These are phyloP conservation scores for Meloidogyne chitwoodi DNA, from an alignment of 1,140 invertebrate species.

Conservation along the genomic window DNA sequence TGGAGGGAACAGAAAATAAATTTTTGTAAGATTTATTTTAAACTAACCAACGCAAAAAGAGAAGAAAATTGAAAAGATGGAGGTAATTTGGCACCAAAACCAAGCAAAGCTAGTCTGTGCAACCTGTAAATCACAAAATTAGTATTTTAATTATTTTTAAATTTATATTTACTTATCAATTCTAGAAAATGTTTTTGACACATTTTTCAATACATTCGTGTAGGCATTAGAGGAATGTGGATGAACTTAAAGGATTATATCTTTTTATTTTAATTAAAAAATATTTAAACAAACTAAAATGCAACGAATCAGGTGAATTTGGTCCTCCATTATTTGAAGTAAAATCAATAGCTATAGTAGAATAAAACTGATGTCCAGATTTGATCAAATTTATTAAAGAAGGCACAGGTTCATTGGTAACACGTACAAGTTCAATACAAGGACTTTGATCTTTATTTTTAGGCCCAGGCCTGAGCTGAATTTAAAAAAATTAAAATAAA, in stretches of 20 bases:
- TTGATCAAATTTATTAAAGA: slow-evolving; percentile 17
- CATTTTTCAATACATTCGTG: slow-evolving; percentile 19
- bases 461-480: slow-evolving; percentile 23
- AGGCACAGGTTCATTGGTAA: slow-evolving; percentile 20
- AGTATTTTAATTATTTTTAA: background rate
- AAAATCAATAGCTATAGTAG: slow-evolving; percentile 45
- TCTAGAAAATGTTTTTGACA: slow-evolving; percentile 23
- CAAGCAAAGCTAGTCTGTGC: slow-evolving; percentile 38
- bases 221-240: slow-evolving; percentile 38
- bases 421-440: slow-evolving; percentile 38
- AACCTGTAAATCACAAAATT: slow-evolving; percentile 31
- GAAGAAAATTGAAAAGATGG: slow-evolving; percentile 43
- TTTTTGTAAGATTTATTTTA: background rate
- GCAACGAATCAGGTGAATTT: slow-evolving; percentile 39
- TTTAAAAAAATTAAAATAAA: slow-evolving; percentile 17
- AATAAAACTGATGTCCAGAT: slow-evolving; percentile 35
- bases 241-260: slow-evolving; percentile 23
- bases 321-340: slow-evolving; percentile 48
- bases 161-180: slow-evolving; percentile 26
- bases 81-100: slow-evolving; percentile 47
- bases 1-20: no score
- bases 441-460: slow-evolving; percentile 37
- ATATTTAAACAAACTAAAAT: slow-evolving; percentile 23
- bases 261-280: background rate
- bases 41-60: slow-evolving; percentile 36